Evolutionary conservation across 2,113 vertebrate genomes (phyloP).

Genomic region (Procavia capensis): DNA sequence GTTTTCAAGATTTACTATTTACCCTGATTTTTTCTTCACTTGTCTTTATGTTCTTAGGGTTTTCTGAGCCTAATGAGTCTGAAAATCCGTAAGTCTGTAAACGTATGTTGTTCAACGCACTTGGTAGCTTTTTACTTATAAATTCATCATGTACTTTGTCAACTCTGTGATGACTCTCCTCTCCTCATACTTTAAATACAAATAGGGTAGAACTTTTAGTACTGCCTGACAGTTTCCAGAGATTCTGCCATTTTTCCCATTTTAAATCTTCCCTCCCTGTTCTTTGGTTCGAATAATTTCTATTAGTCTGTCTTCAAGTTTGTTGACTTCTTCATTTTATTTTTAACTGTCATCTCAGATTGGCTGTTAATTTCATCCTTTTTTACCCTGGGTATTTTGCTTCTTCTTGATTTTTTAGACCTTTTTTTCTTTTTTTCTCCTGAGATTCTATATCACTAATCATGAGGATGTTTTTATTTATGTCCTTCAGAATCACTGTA

Average conservation of each 20-base stretch:
- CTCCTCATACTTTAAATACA: neutral
- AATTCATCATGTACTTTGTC: neutral
- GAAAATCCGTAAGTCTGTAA: neutral
- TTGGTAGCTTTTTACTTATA: neutral
- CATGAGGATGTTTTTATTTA: neutral
- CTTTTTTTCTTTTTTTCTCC: neutral
- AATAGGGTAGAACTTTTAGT: neutral
- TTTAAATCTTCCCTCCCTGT: neutral
- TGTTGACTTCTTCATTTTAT: no score
- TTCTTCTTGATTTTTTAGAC: no score
- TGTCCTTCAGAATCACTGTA: neutral
- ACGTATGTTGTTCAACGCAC: neutral
- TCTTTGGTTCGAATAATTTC: no score
- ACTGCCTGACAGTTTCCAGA: neutral
- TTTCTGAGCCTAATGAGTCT: neutral
- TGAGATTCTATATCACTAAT: neutral
- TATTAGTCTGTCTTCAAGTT: no score
- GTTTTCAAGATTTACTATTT: neutral
- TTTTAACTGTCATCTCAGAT: no score
- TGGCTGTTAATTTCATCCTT: no score
- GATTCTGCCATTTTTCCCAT: neutral
- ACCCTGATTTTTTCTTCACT: neutral
- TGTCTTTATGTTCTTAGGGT: neutral
- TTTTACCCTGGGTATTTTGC: no score
- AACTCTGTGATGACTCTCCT: neutral